These are phyloP conservation scores for Ptychodera flava DNA, from an alignment of 35 echinoderm and acorn worm species.

Conservation along the genomic window DNA sequence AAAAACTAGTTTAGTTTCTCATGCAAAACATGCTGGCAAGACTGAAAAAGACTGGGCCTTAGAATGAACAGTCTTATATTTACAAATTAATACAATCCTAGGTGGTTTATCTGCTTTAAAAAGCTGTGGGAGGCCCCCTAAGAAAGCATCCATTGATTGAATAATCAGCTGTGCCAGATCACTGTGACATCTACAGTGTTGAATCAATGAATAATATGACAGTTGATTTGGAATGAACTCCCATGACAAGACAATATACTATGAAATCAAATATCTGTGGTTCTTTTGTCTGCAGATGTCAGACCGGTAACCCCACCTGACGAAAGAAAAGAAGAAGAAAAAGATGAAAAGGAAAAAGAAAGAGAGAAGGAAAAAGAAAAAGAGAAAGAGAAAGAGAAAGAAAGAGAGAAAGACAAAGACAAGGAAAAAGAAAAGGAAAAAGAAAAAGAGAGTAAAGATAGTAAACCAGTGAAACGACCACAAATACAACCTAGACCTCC, in stretches of 20 bases:
- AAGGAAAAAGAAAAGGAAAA: background rate
- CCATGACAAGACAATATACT: background rate
- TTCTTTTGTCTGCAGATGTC: constrained; percentile 51
- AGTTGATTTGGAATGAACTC: background rate
- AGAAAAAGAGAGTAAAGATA: background rate
- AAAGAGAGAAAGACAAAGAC: background rate
- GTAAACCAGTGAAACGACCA: background rate
- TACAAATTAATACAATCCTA: too few relatives aligned
- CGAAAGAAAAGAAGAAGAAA: constrained; percentile 3
- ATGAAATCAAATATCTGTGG: too few relatives aligned
- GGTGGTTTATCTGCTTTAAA: too few relatives aligned
- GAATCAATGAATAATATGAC: too few relatives aligned
- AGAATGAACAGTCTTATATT: too few relatives aligned
- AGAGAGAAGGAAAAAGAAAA: background rate
- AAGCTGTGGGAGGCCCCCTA: too few relatives aligned
- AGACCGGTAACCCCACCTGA: constrained; percentile 82
- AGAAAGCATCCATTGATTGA: too few relatives aligned
- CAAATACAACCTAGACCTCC: constrained; percentile 52
- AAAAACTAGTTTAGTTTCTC: too few relatives aligned
- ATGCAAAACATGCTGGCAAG: too few relatives aligned
- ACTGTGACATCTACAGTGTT: too few relatives aligned
- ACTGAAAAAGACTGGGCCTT: too few relatives aligned
- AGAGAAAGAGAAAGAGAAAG: background rate
- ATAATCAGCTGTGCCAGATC: too few relatives aligned
- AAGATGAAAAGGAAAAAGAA: background rate